phyloP scores from a whole-genome alignment of 2,888 invertebrate species.

The Leucophenga montana region DNA sequence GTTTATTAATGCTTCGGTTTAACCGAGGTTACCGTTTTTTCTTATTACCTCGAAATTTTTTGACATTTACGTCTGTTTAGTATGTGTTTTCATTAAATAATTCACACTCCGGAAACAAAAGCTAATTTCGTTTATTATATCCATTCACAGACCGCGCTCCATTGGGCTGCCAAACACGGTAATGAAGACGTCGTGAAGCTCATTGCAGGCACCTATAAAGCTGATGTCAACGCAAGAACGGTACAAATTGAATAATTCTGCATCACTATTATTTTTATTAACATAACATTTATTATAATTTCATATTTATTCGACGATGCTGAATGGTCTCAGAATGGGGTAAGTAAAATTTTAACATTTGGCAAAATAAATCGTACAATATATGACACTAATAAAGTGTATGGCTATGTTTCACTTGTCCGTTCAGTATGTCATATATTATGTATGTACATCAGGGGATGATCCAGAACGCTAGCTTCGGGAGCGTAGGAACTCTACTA shows the following conservation, averaged over 20 bases:
- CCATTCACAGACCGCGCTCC: conserved; percentile 86
- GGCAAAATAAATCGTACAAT: conserved; percentile 56
- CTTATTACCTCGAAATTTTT: background rate
- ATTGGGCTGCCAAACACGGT: conserved; percentile 97
- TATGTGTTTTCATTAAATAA: background rate
- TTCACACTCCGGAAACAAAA: background rate
- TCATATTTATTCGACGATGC: background rate
- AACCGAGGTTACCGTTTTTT: too few relatives aligned
- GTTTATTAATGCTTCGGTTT: too few relatives aligned
- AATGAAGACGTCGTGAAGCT: conserved; percentile 92
- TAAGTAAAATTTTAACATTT: conserved; percentile 59
- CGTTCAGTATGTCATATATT: too few relatives aligned
- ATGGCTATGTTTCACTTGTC: too few relatives aligned
- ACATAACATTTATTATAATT: conserved; percentile 6
- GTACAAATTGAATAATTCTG: conserved; percentile 73
- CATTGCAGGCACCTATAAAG: conserved; percentile 88
- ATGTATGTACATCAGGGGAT: too few relatives aligned
- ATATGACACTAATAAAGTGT: too few relatives aligned
- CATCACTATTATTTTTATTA: conserved; percentile 22
- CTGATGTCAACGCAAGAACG: conserved; percentile 90
- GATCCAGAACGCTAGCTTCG: too few relatives aligned
- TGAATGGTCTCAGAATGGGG: conserved; percentile 63
- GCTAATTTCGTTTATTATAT: conserved; percentile 1
- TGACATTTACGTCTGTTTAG: background rate
- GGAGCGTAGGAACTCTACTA: too few relatives aligned